Evolutionary conservation across 1,140 invertebrate genomes (phyloP), one percentile per base, ranked within the genome.

Genomic region (Pseudomyrmex sp.): DNA sequence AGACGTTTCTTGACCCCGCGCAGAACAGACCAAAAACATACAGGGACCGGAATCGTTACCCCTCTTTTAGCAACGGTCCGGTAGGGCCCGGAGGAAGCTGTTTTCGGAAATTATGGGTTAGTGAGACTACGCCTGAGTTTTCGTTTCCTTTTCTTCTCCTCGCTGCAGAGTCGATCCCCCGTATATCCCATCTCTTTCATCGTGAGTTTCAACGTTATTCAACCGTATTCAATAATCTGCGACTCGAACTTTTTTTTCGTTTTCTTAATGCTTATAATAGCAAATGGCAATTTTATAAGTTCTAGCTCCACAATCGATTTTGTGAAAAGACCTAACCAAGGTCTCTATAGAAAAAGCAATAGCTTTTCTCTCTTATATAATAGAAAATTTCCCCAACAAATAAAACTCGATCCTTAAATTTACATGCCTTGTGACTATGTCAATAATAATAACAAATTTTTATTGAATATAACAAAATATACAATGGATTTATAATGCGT

Each of bases 71-170:
- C 44, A 7, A 15, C 12, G 44, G 15, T 2, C 4, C n/a, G 48
- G 48, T 9, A 2, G 59, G 44, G 10, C 58, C 46, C 4, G 18
- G 44, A 18, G 44, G 35, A 20, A 18, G 52, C 18, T 44, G 44
- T 66, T 84, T 75, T 48, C 23, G 59, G 66, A 85, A 88, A 88
- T 88, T 88, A 85, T 74, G 10, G 86, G 87, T 88, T 88, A 70
- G 86, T 46, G 44, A 68, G 56, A 13, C 65, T 63, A 10, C 44
- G 54, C 13, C 69, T 35, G 35, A 77, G 77, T 77, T 59, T 61
- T 65, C 48, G 44, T 50, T 54, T 62, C 18, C 13, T 20, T 26
- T 61, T 54, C 46, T 5, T 50, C 48, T 18, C 13, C 12, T 56
- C 7, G 35, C 35, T 35, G 35, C 35, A 35, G 35, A 35, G 35